Conservation (phyloP, 2,113 vertebrate genomes). For the Empidonax alnorum region DNA sequence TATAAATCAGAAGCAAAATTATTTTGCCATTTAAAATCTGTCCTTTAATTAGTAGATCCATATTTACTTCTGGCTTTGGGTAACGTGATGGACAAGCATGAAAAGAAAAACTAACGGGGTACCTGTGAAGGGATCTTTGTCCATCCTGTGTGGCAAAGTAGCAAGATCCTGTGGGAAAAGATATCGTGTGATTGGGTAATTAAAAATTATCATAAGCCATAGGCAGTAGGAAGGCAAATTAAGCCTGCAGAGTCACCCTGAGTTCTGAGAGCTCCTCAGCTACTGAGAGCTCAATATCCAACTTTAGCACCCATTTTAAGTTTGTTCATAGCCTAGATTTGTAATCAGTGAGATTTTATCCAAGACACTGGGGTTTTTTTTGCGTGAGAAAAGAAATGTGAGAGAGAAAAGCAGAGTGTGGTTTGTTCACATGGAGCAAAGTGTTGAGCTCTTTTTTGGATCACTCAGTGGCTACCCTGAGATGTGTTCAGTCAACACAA, state of each 20-base stretch:
- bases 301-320: background rate
- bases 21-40: background rate
- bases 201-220: conserved; percentile 63
- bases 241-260: background rate
- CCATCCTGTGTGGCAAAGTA: conserved; percentile 6
- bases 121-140: conserved; percentile 9
- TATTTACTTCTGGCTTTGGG: background rate
- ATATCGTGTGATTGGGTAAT: conserved; percentile 46
- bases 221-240: conserved; percentile 48
- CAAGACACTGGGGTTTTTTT: background rate
- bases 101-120: background rate
- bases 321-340: background rate
- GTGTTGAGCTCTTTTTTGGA: background rate
- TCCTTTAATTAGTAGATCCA: background rate
- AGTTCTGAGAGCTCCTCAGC: conserved; percentile 1
- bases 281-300: background rate
- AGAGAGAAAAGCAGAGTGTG: background rate
- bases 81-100: background rate
- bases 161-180: conserved; percentile 46
- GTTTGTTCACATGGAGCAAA: background rate
- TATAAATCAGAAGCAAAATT: background rate
- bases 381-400: background rate
- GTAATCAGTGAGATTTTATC: background rate
- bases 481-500: background rate
- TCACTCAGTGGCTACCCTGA: background rate